Evolutionary conservation across 2,113 vertebrate genomes (phyloP).

Genomic region (Rhinolophus ferrumequinum): DNA sequence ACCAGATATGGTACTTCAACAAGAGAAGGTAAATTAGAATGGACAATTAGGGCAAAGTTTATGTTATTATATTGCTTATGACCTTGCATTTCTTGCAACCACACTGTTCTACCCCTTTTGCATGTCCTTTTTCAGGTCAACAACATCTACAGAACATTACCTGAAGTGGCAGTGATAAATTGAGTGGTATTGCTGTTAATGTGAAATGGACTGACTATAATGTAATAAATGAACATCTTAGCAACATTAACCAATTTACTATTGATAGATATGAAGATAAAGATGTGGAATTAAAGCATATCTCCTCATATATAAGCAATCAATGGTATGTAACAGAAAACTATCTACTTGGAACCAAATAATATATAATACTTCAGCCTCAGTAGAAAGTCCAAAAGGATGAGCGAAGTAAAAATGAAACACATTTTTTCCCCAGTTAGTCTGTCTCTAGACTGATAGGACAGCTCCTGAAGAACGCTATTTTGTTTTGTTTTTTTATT

Average conservation of each 20-base stretch:
- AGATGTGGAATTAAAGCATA: slow-evolving; percentile 73
- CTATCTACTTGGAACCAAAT: slow-evolving; percentile 38
- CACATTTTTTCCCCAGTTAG: neutral
- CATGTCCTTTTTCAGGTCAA: slow-evolving; percentile 76
- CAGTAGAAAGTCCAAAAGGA: neutral
- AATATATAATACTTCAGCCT: neutral
- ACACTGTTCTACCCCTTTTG: slow-evolving; percentile 63
- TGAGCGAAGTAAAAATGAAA: neutral
- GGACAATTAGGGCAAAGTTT: slow-evolving; percentile 65
- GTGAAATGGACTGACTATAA: slow-evolving; percentile 80
- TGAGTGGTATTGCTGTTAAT: slow-evolving; percentile 67
- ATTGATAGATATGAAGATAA: slow-evolving; percentile 73
- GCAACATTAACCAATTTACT: slow-evolving; percentile 77
- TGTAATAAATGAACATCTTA: slow-evolving; percentile 79
- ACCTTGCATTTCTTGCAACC: slow-evolving; percentile 62
- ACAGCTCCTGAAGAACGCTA: neutral
- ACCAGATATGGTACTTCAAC: neutral
- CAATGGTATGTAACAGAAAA: slow-evolving; percentile 77
- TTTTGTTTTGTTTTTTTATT: neutral
- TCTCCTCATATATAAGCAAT: slow-evolving; percentile 60
- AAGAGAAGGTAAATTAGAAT: slow-evolving; percentile 33
- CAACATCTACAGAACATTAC: slow-evolving; percentile 59
- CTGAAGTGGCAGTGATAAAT: slow-evolving; percentile 80
- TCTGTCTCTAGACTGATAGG: neutral
- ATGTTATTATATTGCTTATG: slow-evolving; percentile 45